Evolutionary conservation across 2,888 invertebrate species (phyloP).

Genomic region (Apoda limacodes): DNA sequence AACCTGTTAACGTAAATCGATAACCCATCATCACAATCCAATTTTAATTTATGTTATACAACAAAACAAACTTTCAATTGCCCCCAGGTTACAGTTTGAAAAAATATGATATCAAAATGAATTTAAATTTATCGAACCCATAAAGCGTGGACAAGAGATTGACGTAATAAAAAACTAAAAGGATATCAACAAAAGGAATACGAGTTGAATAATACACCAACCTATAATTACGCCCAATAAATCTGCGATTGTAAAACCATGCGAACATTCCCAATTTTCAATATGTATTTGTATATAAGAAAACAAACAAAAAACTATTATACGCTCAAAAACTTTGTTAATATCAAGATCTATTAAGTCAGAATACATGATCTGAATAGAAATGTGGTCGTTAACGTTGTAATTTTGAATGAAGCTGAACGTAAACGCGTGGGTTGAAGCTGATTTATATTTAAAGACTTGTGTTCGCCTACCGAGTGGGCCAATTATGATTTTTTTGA

Average conservation of each 20-base stretch:
- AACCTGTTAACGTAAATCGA: too few relatives aligned
- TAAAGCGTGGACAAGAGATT: conserved; percentile 22
- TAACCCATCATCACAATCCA: too few relatives aligned
- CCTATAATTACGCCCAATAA: conserved; percentile 52
- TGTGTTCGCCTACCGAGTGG: conserved; percentile 18
- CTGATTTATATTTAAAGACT: conserved; percentile 11
- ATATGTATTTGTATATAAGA: conserved; percentile 25
- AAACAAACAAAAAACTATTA: conserved; percentile 25
- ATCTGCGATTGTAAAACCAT: conserved; percentile 28
- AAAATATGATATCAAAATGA: too few relatives aligned
- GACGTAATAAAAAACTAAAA: conserved; percentile 24
- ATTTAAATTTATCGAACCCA: conserved; percentile 21
- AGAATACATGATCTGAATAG: conserved; percentile 25
- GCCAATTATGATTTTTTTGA: conserved; percentile 33
- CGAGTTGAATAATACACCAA: conserved; percentile 27
- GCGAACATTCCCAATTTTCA: conserved; percentile 30
- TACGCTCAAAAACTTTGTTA: conserved; percentile 22
- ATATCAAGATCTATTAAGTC: conserved; percentile 22
- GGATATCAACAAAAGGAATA: conserved; percentile 23
- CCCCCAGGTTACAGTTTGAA: too few relatives aligned
- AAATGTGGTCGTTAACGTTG: conserved; percentile 19
- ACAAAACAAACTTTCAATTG: too few relatives aligned
- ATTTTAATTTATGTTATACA: too few relatives aligned
- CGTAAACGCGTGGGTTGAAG: conserved; percentile 19
- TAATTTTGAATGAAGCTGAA: conserved; percentile 17